Base-by-base conservation (phyloP, 2,888 invertebrate genomes). In the Cheilosia scutellata region DNA sequence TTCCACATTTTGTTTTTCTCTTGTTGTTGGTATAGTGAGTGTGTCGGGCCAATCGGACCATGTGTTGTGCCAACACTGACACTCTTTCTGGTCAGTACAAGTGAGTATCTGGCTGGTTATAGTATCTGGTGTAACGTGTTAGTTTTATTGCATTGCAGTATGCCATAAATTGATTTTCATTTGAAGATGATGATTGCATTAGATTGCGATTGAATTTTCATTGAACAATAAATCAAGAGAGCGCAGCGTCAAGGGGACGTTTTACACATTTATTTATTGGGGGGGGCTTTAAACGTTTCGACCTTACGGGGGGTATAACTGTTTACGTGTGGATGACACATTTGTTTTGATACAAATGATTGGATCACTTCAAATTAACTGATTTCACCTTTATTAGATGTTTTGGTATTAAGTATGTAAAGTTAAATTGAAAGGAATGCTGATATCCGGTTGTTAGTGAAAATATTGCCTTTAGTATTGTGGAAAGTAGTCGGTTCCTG, bases 151-250 rank as follows among this genome's bases (percentile, higher is more conserved):
- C 82, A 71, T 44, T 82, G 82, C 82, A 63, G 82, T 70, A 65
- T 76, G 63, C n/a, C 68, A 65, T 82, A 82, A 82, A 82, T 76
- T 82, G 51, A 82, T 82, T 82, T 70, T 82, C 80, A 75, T 53
- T 82, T 62, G 42, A 47, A 68, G 70, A 65, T 70, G 68, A 70
- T 76, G 55, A 76, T 82, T 70, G 62, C 55, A 70, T 76, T 76
- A 42, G 76, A 82, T 70, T 63, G 58, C 58, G 57, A 76, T 76
- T 74, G 44, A 33, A 33, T 51, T 70, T 70, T 57, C 33, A 70
- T 70, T 57, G 44, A 53, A 29, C 53, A 42, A 68, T 55, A 68
- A 68, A 55, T 31, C 40, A n/a, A 25, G n/a, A 27, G 33, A 33
- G 11, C n/a, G 47, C 5, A 31, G 5, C n/a, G 11, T 0, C 4